Percentiles rank a stretch among this genome's conserved stretches.
These are phyloP conservation scores for Epizoanthus ramosus DNA, from an alignment of 92 coral and sea anemone species.

Conservation along the genomic window DNA sequence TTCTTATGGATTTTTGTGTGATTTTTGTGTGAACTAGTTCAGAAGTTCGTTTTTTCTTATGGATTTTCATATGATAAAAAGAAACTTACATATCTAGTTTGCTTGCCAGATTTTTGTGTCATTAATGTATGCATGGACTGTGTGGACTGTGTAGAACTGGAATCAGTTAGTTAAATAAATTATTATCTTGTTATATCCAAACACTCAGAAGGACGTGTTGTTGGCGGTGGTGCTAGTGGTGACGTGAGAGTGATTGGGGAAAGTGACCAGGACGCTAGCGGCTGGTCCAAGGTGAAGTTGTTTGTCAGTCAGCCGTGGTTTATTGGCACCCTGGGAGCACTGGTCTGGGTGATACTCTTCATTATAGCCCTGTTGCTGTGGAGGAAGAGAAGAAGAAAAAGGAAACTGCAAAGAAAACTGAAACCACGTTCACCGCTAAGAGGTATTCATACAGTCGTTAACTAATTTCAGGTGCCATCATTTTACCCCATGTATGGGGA, in stretches of 20 bases:
- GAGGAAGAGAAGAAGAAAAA: constrained; percentile 63
- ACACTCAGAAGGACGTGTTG: constrained; percentile 2
- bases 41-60: too few species aligned
- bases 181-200: too few species aligned
- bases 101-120: too few species aligned
- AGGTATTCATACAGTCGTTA: not conserved
- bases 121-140: too few species aligned
- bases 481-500: too few species aligned
- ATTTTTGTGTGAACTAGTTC: too few species aligned
- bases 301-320: constrained; percentile 94
- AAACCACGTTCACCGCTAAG: constrained; percentile 35
- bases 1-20: too few species aligned
- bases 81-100: too few species aligned
- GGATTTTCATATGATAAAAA: too few species aligned
- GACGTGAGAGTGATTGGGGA: constrained; percentile 65
- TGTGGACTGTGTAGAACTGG: too few species aligned
- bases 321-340: constrained; percentile 86
- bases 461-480: too few species aligned
- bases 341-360: constrained; percentile 74
- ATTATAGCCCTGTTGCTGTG: constrained; percentile 74
- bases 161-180: too few species aligned
- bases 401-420: constrained; percentile 45
- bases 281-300: constrained; percentile 76
- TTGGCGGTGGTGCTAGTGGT: constrained; percentile 19
- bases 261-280: constrained; percentile 45